Evolutionary conservation across 1,140 invertebrate species (phyloP).

Genomic region (Musca vetustissima): DNA sequence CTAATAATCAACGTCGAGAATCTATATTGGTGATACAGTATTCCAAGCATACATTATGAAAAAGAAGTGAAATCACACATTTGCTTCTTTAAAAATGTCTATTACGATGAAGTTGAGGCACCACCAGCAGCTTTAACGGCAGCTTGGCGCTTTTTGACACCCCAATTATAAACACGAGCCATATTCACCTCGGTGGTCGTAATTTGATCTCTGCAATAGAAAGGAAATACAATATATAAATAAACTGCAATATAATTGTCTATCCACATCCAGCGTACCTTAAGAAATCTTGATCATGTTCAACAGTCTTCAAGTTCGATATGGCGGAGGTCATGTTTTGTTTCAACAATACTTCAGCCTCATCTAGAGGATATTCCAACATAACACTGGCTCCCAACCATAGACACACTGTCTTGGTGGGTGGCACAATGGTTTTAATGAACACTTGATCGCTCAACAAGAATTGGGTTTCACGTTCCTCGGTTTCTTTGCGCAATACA

Average conservation of each 20-base stretch:
- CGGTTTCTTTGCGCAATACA: constrained; percentile 80
- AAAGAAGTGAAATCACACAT: too few species aligned
- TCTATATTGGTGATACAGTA: constrained; percentile 29
- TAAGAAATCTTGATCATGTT: constrained; percentile 77
- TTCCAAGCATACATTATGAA: constrained; percentile 26
- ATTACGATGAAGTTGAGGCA: constrained; percentile 23
- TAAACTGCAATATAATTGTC: not conserved
- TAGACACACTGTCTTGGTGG: constrained; percentile 92
- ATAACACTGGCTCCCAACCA: constrained; percentile 99
- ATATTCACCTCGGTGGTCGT: constrained; percentile 99
- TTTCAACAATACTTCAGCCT: constrained; percentile 82
- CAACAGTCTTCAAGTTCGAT: constrained; percentile 80
- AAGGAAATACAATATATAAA: not conserved
- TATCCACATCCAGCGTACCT: too few species aligned
- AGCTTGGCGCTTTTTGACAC: constrained; percentile 84
- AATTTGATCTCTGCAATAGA: constrained; percentile 82
- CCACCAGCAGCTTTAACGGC: constrained; percentile 40
- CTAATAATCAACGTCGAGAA: constrained; percentile 39
- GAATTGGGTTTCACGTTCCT: constrained; percentile 87
- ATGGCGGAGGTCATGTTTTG: constrained; percentile 89
- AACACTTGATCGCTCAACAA: constrained; percentile 94
- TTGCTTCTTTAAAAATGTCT: not conserved
- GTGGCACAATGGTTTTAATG: constrained; percentile 83
- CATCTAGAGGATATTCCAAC: constrained; percentile 93
- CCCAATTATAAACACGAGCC: constrained; percentile 95